These are phyloP conservation scores for Apteryx mantelli DNA, from an alignment of 2,113 vertebrate genomes.

Conservation along the genomic window DNA sequence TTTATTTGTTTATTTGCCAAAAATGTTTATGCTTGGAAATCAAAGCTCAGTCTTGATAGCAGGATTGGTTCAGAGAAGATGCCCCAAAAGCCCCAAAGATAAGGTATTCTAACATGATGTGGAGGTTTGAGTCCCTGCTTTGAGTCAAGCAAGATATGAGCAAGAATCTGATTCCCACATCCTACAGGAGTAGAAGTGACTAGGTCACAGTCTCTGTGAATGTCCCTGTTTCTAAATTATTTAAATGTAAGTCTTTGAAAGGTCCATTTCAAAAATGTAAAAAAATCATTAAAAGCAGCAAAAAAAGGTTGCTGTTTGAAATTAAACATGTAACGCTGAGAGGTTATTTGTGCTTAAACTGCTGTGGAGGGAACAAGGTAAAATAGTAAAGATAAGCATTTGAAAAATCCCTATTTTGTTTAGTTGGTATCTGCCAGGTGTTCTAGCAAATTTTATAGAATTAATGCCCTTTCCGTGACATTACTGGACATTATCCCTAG, in stretches of 20 bases:
- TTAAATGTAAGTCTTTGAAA: neutral
- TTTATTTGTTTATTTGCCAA: neutral
- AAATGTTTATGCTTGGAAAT: neutral
- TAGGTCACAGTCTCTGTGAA: neutral
- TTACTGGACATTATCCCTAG: conserved; percentile 3
- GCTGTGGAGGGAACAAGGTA: neutral
- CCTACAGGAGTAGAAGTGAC: neutral
- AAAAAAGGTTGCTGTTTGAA: neutral
- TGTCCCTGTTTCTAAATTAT: neutral
- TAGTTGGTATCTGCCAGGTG: neutral
- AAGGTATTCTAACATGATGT: neutral
- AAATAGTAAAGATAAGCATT: neutral
- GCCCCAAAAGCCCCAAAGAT: neutral
- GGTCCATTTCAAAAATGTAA: neutral
- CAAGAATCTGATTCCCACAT: neutral
- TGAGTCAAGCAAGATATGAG: neutral
- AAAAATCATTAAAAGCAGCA: neutral
- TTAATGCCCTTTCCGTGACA: neutral
- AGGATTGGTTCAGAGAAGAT: neutral
- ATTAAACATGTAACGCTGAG: neutral
- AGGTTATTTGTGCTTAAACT: neutral
- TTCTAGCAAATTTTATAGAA: neutral
- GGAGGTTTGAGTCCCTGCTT: neutral
- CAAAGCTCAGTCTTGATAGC: neutral
- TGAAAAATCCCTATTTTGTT: neutral